Base-by-base conservation (phyloP, 2,888 invertebrate species). In the Chelonus formosanus region DNA sequence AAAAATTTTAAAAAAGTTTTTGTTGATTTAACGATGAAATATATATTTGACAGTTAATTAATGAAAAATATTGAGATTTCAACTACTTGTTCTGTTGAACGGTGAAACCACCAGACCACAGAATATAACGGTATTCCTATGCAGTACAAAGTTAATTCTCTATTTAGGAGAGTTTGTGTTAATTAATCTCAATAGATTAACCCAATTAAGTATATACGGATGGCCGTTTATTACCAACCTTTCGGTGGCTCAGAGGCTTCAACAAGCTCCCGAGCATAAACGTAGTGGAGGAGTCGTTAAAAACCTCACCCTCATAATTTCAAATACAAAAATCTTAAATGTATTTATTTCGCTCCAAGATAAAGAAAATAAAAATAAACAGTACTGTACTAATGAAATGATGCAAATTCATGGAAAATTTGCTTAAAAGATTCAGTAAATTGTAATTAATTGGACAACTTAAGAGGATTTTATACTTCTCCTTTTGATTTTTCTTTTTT, bases 111-210 rank as follows among this genome's bases (percentile, higher is more conserved):
- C 31, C 50, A 48, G 40, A 40, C 44, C 20, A 47, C 53, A 20
- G 45, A 63, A 63, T 63, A 68, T 68, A 68, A 70, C 62, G 55
- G 65, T 62, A 70, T 68, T 65, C 60, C 63, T 61, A 65, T 71
- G 68, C 67, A 63, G 60, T 63, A 66, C 58, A 56, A 61, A 68
- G 73, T 71, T 74, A 74, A 76, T 76, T 75, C 71, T 71, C 71
- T 68, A 75, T 76, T 77, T 74, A 73, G 69, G 66, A 70, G 64
- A 65, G 53, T 67, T 71, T 70, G 70, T 72, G 74, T 76, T 77
- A 79, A 79, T 79, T 75, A 79, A 78, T 76, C 75, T 76, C 75
- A 74, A 75, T 74, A 76, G 75, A 78, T 78, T 77, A 78, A 78
- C 75, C 76, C 76, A 79, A 79, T 78, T 78, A 76, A 76, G 74